Conservation (phyloP, 2,113 vertebrate genomes). For the Rhinoderma darwinii region DNA sequence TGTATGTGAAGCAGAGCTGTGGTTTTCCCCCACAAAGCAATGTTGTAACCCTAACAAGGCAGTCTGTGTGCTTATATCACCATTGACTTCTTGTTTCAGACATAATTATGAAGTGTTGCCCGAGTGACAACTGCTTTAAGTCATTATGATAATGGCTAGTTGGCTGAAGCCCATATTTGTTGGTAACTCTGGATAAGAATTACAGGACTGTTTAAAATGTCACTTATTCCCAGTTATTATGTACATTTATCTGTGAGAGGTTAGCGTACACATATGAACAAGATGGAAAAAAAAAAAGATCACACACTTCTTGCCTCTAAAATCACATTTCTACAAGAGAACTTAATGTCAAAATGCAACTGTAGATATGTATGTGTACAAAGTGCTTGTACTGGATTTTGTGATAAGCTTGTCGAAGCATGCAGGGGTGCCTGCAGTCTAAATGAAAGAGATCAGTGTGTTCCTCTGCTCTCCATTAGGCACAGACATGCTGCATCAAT, state of each 20-base stretch:
- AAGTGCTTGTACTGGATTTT: neutral
- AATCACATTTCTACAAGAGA: neutral
- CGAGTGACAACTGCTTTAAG: conserved; percentile 75
- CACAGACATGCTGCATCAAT: conserved; percentile 31
- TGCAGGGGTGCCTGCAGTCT: neutral
- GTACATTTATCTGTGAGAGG: conserved; percentile 65
- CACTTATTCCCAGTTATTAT: conserved; percentile 79
- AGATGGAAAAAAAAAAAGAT: neutral
- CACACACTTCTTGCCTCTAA: neutral
- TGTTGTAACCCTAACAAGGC: conserved; percentile 72
- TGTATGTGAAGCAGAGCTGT: conserved; percentile 13
- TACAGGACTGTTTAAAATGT: conserved; percentile 71
- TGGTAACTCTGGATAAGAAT: conserved; percentile 71
- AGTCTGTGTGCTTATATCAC: conserved; percentile 73
- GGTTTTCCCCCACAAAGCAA: conserved; percentile 30
- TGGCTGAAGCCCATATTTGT: conserved; percentile 75
- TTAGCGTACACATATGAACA: conserved; percentile 58
- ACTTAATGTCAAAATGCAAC: neutral
- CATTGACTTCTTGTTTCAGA: conserved; percentile 74
- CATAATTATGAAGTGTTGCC: conserved; percentile 69
- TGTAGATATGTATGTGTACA: neutral
- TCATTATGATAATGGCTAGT: conserved; percentile 77
- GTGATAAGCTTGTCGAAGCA: neutral
- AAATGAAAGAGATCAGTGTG: conserved; percentile 4
- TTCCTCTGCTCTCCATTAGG: conserved; percentile 31